Evolutionary conservation across 2,888 invertebrate genomes (phyloP).

Genomic region (Tenthredo notha): DNA sequence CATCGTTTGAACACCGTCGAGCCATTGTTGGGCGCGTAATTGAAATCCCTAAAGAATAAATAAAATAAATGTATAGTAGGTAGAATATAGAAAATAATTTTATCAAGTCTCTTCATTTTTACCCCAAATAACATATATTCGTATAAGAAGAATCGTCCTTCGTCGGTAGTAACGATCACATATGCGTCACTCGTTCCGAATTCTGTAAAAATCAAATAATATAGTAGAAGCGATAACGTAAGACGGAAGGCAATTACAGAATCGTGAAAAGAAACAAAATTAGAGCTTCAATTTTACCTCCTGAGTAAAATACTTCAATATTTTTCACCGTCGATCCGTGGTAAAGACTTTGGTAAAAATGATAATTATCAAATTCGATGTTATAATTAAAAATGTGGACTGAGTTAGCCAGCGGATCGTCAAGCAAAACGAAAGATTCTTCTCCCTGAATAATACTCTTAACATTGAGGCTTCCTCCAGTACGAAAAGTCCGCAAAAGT

Average conservation of each 20-base stretch:
- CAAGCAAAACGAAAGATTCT: conserved; percentile 67
- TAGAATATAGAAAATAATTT: neutral
- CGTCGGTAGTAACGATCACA: conserved; percentile 66
- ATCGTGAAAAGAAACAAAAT: neutral
- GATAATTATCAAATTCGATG: conserved; percentile 63
- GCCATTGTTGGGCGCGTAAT: conserved; percentile 61
- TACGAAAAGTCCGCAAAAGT: conserved; percentile 63
- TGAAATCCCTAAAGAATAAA: conserved; percentile 67
- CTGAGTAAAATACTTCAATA: conserved; percentile 67
- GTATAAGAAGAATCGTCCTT: conserved; percentile 67
- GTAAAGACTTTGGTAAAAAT: conserved; percentile 69
- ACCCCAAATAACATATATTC: conserved; percentile 68
- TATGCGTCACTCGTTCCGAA: conserved; percentile 63
- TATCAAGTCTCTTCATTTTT: conserved; percentile 54
- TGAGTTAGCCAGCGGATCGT: conserved; percentile 66
- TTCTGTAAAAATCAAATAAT: conserved; percentile 57
- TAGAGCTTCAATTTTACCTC: conserved; percentile 61
- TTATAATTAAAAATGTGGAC: conserved; percentile 68
- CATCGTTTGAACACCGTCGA: conserved; percentile 64
- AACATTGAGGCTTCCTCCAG: conserved; percentile 66
- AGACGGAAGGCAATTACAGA: neutral
- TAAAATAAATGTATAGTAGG: neutral
- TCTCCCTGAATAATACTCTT: conserved; percentile 62
- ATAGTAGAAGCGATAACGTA: neutral
- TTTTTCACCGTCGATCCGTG: conserved; percentile 62